phyloP scores from a whole-genome alignment of 2,888 invertebrate species.

The Microctonus brassicae region DNA sequence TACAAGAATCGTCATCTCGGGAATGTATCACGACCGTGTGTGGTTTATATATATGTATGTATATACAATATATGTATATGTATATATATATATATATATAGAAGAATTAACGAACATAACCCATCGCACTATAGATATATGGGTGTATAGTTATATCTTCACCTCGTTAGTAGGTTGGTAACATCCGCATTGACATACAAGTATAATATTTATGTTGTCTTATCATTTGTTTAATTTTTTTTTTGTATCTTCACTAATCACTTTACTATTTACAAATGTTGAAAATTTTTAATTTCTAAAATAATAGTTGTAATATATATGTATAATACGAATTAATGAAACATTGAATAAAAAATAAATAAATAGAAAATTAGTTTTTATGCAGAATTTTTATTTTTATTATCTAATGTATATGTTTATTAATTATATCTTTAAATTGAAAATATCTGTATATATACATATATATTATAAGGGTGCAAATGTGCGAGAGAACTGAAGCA shows the following conservation, averaged over 20 bases:
- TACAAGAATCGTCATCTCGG: constrained; percentile 39
- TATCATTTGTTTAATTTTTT: background rate
- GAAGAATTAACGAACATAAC: constrained; percentile 43
- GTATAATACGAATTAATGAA: too few species aligned
- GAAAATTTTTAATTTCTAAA: too few species aligned
- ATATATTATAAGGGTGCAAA: constrained; percentile 36
- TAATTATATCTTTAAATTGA: too few species aligned
- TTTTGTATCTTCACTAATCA: background rate
- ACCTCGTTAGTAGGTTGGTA: constrained; percentile 37
- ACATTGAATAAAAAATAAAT: too few species aligned
- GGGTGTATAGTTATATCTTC: constrained; percentile 26
- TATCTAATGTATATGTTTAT: too few species aligned
- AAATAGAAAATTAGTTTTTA: too few species aligned
- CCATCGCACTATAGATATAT: constrained; percentile 21
- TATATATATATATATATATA: constrained; percentile 36
- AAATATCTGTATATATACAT: constrained; percentile 22
- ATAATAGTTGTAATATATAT: too few species aligned
- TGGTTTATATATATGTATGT: too few species aligned
- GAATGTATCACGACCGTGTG: constrained; percentile 37
- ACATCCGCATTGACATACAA: constrained; percentile 3
- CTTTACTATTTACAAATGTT: background rate
- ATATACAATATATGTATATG: too few species aligned
- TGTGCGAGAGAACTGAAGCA: constrained; percentile 42
- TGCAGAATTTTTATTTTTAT: background rate
- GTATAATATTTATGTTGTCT: constrained; percentile 4